These are phyloP conservation scores for Decapterus maruadsi DNA, from an alignment of 2,797 vertebrate species.

Conservation along the genomic window DNA sequence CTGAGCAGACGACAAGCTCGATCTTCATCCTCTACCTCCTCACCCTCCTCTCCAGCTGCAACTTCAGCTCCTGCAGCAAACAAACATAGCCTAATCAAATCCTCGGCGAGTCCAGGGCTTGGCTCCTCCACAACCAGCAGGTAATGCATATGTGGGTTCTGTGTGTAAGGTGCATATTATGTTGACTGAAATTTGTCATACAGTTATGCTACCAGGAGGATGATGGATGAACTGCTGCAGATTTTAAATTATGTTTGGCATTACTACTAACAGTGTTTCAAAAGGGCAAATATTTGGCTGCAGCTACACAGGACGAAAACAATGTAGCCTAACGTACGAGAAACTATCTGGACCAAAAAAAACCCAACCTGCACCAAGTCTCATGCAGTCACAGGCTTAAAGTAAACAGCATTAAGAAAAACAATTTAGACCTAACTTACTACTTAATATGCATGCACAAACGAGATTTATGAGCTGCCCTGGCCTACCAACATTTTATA, in stretches of 20 bases:
- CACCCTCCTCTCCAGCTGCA: conserved; percentile 55
- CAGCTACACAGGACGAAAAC: background rate
- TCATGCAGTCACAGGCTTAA: background rate
- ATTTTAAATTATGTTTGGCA: too few relatives aligned
- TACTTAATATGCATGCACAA: too few relatives aligned
- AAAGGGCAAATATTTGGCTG: background rate
- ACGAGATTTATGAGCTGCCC: too few relatives aligned
- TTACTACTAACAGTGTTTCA: background rate
- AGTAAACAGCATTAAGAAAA: too few relatives aligned
- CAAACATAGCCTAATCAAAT: conserved; percentile 27
- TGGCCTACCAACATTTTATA: too few relatives aligned
- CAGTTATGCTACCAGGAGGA: background rate
- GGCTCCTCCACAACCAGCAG: conserved; percentile 46
- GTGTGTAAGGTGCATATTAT: background rate
- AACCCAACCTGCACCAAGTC: background rate
- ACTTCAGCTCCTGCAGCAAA: conserved; percentile 55
- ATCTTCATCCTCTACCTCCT: conserved; percentile 43
- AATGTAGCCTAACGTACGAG: background rate
- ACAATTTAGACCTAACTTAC: too few relatives aligned
- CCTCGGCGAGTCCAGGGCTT: conserved; percentile 14
- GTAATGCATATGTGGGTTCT: conserved; percentile 44
- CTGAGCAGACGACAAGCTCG: conserved; percentile 29
- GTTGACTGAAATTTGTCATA: too few relatives aligned
- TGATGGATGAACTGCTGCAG: too few relatives aligned
- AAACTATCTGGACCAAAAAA: background rate